Base-by-base conservation (phyloP, 2,888 invertebrate species). In the Junonia oenone region DNA sequence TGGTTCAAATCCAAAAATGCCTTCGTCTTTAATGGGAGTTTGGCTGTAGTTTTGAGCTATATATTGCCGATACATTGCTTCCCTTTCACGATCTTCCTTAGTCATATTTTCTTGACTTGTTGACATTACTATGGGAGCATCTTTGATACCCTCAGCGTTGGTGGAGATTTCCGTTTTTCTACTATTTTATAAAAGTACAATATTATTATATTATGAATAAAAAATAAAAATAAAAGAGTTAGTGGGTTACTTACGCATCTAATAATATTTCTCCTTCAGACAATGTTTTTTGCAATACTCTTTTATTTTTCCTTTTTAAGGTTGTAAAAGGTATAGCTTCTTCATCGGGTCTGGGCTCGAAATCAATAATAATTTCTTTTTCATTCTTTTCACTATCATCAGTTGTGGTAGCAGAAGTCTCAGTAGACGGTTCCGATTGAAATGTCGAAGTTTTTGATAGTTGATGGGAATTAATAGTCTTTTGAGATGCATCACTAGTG, bases 301-400 rank as follows among this genome's bases (percentile, higher is more conserved):
- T 89, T 67, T 87, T 91, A 63, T 86, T 90, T 72, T 91, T 91
- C 54, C 90, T 89, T 29, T 76, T 72, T 38, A 88, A 66, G 2
- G 92, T 91, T 58, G 92, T 92, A 51, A 92, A 92, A 50, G 92
- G 92, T 51, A 94, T 93, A 14, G 94, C 93, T 64, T 92, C 92
- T 40, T 91, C 91, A 50, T 92, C 92, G 11, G 93, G 84, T 61
- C 93, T 92, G 5, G 97, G 97, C 81, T 97, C 96, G 76, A 96
- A 97, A 75, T 97, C 95, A 64, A 97, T 96, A 61, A 97, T 94
- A 55, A 97, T 96, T 83, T 96, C 96, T 67, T 93, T 93, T 75
- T 94, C 94, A 69, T 93, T 93, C 66, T 93, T 92, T 62, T 92
- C 90, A 74, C 92, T 90, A 45, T 91, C 90, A 61, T 89, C 90